These are phyloP conservation scores for Enteromius unitaeniatus DNA, from an alignment of 2,797 vertebrate species.

Conservation along the genomic window DNA sequence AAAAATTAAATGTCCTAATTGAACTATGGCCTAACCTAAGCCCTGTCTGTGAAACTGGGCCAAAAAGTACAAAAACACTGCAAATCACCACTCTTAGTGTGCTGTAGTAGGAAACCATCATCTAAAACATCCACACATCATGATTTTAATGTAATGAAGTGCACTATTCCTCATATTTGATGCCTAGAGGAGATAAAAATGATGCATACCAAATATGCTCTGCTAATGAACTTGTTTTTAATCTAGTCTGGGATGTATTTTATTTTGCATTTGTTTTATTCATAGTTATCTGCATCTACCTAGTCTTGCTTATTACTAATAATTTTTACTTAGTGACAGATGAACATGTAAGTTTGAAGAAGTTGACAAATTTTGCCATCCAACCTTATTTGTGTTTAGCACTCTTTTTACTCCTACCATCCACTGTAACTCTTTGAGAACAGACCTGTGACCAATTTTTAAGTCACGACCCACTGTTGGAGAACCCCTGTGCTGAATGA, in stretches of 20 bases:
- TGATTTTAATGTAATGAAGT: neutral
- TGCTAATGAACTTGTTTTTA: neutral
- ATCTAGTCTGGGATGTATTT: neutral
- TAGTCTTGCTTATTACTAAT: neutral
- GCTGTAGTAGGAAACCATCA: neutral
- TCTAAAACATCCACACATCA: neutral
- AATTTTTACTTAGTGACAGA: neutral
- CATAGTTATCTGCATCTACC: neutral
- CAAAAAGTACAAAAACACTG: too few relatives aligned
- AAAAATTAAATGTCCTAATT: too few relatives aligned
- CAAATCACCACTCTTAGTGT: neutral
- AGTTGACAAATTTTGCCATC: neutral
- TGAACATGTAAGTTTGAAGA: neutral
- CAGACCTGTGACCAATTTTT: neutral
- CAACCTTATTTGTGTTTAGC: neutral
- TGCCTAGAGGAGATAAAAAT: neutral
- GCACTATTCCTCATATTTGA: neutral
- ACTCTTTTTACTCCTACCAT: neutral
- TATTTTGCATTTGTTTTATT: neutral
- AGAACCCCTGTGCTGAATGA: constrained; percentile 10
- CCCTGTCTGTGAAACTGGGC: too few relatives aligned
- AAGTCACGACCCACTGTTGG: neutral
- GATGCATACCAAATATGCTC: neutral
- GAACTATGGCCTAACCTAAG: too few relatives aligned
- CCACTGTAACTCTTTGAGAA: neutral